Evolutionary conservation across 2,797 vertebrate species (phyloP).

Genomic region (Lophotriccus pileatus): DNA sequence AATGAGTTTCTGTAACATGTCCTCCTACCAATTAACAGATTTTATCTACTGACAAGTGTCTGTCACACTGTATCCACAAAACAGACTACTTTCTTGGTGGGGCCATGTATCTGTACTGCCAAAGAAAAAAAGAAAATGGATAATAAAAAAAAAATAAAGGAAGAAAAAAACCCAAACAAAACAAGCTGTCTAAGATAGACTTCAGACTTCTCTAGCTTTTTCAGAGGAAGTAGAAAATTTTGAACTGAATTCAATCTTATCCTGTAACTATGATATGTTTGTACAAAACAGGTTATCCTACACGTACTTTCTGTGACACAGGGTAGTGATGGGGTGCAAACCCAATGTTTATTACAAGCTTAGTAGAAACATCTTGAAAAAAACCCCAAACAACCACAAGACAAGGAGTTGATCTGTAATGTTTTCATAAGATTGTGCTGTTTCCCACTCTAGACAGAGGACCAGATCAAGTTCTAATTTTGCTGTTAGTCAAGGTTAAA

Average conservation of each 20-base stretch:
- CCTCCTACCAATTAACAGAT: not conserved
- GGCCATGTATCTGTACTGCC: not conserved
- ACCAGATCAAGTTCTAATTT: not conserved
- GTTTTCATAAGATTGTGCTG: not conserved
- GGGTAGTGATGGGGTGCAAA: not conserved
- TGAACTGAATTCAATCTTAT: not conserved
- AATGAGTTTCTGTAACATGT: not conserved
- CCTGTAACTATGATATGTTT: not conserved
- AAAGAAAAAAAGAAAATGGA: not conserved
- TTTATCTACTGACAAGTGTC: not conserved
- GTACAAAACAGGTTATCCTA: not conserved
- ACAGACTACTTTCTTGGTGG: not conserved
- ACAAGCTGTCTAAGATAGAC: not conserved
- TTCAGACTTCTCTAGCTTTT: not conserved
- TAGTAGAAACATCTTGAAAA: not conserved
- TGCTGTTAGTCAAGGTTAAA: not conserved
- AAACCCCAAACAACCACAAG: accelerated
- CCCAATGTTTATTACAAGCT: not conserved
- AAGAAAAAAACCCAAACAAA: not conserved
- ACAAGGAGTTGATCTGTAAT: accelerated
- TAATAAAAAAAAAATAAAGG: too few species aligned
- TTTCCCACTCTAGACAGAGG: not conserved
- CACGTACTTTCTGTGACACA: not conserved
- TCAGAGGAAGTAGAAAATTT: not conserved
- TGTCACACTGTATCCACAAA: not conserved